Percentiles rank a stretch among this genome's conserved stretches.
phyloP scores from a whole-genome alignment of 2,888 invertebrate species.

The Sinopyrophorus schimmeli region DNA sequence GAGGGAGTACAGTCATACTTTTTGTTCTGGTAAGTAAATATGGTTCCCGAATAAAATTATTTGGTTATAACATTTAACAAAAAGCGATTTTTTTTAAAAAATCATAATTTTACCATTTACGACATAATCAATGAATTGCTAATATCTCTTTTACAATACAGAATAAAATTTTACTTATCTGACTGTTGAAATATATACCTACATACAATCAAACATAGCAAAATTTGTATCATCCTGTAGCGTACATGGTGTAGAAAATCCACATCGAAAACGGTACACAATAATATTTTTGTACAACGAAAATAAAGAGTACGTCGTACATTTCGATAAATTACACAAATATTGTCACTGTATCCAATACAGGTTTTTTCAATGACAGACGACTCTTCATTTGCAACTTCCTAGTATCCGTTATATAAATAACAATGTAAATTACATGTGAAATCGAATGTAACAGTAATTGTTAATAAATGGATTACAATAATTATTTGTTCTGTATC shows the following conservation, averaged over 20 bases:
- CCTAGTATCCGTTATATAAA: slow-evolving; percentile 19
- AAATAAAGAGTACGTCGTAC: slow-evolving; percentile 15
- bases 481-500: too few species aligned
- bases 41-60: too few species aligned
- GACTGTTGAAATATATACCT: not conserved
- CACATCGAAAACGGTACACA: slow-evolving; percentile 30
- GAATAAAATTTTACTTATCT: too few species aligned
- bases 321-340: not conserved
- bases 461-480: slow-evolving; percentile 42
- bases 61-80: too few species aligned
- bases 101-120: too few species aligned
- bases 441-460: slow-evolving; percentile 35
- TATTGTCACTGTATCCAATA: not conserved
- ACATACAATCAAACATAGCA: slow-evolving; percentile 8
- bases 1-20: too few species aligned
- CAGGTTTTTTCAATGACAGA: slow-evolving; percentile 1
- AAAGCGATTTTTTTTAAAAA: too few species aligned
- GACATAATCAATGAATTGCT: too few species aligned
- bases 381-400: slow-evolving; percentile 13
- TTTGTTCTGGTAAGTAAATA: too few species aligned
- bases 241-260: slow-evolving; percentile 7
- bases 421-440: slow-evolving; percentile 28
- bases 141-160: too few species aligned
- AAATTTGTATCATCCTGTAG: slow-evolving; percentile 3
- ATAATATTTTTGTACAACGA: slow-evolving; percentile 27